These are phyloP conservation scores for Melanchra persicariae DNA, from an alignment of 2,888 invertebrate genomes.

Conservation along the genomic window DNA sequence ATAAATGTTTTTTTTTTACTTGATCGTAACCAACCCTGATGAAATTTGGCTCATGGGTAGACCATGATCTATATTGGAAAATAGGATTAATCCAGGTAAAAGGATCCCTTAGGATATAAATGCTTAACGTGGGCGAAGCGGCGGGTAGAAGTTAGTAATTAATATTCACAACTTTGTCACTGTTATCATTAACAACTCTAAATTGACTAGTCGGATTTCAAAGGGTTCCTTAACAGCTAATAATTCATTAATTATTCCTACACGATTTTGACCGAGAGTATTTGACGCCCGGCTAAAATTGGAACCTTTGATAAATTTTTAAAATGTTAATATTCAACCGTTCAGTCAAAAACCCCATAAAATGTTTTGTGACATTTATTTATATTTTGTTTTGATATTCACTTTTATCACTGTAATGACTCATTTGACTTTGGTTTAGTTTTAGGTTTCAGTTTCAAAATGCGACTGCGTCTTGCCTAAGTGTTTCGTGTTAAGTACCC, in stretches of 20 bases:
- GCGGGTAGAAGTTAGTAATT: background rate
- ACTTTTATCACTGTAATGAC: background rate
- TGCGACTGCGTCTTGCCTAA: no score
- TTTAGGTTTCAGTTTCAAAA: background rate
- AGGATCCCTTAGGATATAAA: background rate
- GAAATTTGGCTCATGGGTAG: background rate
- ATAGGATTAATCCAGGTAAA: background rate
- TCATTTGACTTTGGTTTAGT: background rate
- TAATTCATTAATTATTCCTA: slow-evolving; percentile 19
- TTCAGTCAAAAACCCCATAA: background rate
- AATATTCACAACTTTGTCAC: slow-evolving; percentile 5
- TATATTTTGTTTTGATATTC: background rate
- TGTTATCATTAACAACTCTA: background rate
- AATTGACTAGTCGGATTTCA: background rate
- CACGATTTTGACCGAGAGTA: background rate
- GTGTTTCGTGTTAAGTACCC: no score
- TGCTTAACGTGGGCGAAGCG: background rate
- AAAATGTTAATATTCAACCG: background rate
- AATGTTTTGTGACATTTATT: background rate
- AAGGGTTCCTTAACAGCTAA: background rate
- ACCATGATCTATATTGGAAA: background rate
- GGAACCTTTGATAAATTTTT: background rate
- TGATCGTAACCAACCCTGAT: background rate
- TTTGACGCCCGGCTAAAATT: background rate
- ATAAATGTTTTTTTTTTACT: background rate